Conservation (phyloP, 2,797 vertebrate species). For the Rhinogobio ventralis region DNA sequence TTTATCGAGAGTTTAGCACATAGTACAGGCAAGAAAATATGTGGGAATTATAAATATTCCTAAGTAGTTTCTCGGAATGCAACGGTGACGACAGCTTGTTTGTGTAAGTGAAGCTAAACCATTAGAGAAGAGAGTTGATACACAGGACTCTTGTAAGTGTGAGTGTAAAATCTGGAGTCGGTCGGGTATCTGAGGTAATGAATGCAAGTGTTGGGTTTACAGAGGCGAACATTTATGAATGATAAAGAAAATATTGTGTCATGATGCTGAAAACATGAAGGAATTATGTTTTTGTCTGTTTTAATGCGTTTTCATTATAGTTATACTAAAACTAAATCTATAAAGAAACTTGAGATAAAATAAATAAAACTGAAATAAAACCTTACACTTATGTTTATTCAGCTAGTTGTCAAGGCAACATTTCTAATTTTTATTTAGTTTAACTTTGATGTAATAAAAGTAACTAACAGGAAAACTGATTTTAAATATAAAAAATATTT, state of each 20-base stretch:
- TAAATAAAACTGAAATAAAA: neutral
- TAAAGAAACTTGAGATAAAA: neutral
- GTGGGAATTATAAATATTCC: neutral
- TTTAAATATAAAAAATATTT: neutral
- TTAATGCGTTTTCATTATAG: neutral
- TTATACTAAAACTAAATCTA: neutral
- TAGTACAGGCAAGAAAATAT: slow-evolving; percentile 4
- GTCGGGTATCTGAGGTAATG: neutral
- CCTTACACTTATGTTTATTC: neutral
- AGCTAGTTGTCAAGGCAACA: no score
- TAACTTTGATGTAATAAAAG: neutral
- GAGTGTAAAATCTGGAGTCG: no score
- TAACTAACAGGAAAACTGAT: no score
- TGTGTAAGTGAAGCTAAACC: neutral
- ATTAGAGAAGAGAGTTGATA: neutral
- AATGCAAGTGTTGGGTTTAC: neutral
- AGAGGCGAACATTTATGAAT: neutral
- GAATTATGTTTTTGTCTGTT: neutral
- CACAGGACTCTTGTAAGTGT: no score
- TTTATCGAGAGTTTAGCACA: slow-evolving; percentile 28
- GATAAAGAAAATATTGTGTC: neutral
- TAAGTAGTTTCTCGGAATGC: neutral
- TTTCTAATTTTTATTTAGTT: neutral
- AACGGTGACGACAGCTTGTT: neutral
- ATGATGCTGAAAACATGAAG: neutral